Evolutionary conservation across 2,888 invertebrate genomes (phyloP), one percentile per base, ranked within the genome.

Genomic region (Cabera pusaria): DNA sequence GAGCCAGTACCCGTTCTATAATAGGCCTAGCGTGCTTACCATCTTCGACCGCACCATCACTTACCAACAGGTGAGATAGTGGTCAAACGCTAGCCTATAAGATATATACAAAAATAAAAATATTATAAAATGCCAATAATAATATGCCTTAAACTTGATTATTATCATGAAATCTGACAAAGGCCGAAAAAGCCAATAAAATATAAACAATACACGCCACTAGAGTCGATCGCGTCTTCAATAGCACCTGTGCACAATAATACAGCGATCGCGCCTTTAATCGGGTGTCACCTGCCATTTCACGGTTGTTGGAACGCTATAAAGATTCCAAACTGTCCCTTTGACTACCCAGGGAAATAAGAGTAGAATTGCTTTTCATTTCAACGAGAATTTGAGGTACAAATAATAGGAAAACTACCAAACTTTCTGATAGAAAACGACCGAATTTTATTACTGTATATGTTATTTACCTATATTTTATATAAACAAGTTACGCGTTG

Each of bases 281-380:
- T 42, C 35, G 41, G 18, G 16, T 36, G 41, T 32, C 42, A 37
- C 29, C 42, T 42, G 39, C 32, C 44, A 37, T 49, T 49, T 45
- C 40, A 45, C 40, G 45, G 36, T n/a, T 43, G 33, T 49, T 26
- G 44, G 29, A 27, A 23, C 32, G 33, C 41, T 20, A 28, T 44
- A 38, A 44, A 38, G 32, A 34, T 34, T 25, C 43, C 36, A 11
- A 11, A 4, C 4, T 27, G 40, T 20, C 36, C 37, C 29, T 46
- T 43, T 28, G 42, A 38, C 37, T 52, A 45, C 25, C 44, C 28
- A 40, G 40, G 46, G 44, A 53, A 48, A 53, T 48, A 48, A 38
- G 29, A 31, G 29, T 14, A 26, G 25, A 44, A 53, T 46, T 26
- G 48, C 44, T 36, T 50, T 36, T 45, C 32, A 34, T 42, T 48